Conservation (phyloP, 2,888 invertebrate species). For the Perdita meconis region DNA sequence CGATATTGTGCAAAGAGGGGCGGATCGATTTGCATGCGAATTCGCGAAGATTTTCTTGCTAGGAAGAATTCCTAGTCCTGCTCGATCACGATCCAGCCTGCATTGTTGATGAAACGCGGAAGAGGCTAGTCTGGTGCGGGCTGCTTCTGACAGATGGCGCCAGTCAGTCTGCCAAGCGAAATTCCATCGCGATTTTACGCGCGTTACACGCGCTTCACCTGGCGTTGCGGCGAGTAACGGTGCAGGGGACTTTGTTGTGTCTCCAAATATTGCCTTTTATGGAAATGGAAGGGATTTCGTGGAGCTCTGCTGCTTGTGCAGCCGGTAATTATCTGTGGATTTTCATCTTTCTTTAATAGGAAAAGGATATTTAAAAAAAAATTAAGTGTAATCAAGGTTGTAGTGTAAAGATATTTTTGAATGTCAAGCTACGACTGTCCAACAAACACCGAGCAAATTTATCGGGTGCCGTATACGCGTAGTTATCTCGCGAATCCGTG, state of each 20-base stretch:
- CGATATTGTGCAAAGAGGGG: conserved; percentile 17
- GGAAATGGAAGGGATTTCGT: neutral
- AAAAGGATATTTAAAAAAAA: no score
- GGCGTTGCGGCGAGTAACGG: neutral
- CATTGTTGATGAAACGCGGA: conserved; percentile 68
- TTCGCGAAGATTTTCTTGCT: conserved; percentile 50
- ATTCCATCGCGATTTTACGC: conserved; percentile 15
- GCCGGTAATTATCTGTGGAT: no score
- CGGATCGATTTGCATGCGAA: conserved; percentile 47
- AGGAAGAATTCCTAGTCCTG: conserved; percentile 20
- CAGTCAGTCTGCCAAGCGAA: conserved; percentile 36
- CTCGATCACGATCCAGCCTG: conserved; percentile 57
- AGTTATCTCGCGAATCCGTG: conserved; percentile 48
- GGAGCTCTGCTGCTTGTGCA: neutral
- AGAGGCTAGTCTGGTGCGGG: conserved; percentile 51
- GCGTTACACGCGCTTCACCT: neutral
- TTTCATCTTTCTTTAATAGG: no score
- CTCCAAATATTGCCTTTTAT: neutral
- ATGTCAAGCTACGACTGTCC: conserved; percentile 4
- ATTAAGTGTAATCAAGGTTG: no score
- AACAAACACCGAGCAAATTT: conserved; percentile 38
- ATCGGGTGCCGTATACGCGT: conserved; percentile 38
- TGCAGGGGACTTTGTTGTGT: neutral
- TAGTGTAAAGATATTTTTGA: no score
- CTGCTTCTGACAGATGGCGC: conserved; percentile 70